Conservation (phyloP, 2,797 vertebrate species). For the Acanthiza pusilla region DNA sequence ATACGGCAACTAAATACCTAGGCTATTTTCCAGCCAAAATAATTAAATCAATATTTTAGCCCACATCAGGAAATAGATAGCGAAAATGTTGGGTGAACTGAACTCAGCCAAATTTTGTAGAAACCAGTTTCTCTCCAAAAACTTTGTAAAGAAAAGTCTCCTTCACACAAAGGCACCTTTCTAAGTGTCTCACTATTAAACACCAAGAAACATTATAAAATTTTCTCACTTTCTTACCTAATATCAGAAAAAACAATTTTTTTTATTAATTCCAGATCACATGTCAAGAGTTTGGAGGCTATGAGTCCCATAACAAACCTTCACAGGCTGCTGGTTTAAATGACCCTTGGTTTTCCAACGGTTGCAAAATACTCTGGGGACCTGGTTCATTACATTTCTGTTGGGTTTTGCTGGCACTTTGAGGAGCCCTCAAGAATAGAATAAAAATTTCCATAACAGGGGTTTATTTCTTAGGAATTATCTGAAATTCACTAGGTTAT, state of each 20-base stretch:
- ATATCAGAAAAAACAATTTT: neutral
- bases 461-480: neutral
- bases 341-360: neutral
- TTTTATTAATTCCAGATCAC: neutral
- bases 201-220: neutral
- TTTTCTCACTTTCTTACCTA: neutral
- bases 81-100: neutral
- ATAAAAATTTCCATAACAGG: rapidly evolving
- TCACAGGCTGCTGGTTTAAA: neutral
- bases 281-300: neutral
- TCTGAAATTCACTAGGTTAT: neutral
- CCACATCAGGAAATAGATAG: neutral
- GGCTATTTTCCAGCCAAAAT: neutral
- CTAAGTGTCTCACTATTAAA: neutral
- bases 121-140: neutral
- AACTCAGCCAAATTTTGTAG: neutral
- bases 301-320: neutral
- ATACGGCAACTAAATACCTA: neutral
- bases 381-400: neutral
- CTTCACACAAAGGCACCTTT: neutral
- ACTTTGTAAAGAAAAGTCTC: neutral
- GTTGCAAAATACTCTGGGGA: neutral
- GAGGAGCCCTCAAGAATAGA: neutral
- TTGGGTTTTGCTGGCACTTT: neutral
- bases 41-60: neutral